Percentiles rank a stretch among this genome's conserved stretches.
Conservation (phyloP, 2,888 invertebrate species). For the Nomada flava region DNA sequence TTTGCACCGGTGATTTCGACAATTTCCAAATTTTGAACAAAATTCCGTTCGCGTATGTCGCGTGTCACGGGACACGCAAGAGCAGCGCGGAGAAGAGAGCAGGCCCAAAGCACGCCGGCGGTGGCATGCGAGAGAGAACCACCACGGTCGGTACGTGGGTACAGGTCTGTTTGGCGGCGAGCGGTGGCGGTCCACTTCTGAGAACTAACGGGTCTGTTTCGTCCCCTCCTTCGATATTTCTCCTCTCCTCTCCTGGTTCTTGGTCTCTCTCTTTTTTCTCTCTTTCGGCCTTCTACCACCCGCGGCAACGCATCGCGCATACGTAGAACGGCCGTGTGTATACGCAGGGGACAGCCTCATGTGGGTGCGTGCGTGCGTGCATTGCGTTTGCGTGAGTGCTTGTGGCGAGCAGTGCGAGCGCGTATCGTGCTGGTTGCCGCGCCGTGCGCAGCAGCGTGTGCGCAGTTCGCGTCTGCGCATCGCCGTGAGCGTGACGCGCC, state of each 20-base stretch:
- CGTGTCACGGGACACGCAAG: slow-evolving; percentile 46
- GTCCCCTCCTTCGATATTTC: slow-evolving; percentile 38
- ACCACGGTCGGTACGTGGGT: slow-evolving; percentile 72
- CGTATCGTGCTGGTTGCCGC: slow-evolving; percentile 57
- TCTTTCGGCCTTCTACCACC: slow-evolving; percentile 47
- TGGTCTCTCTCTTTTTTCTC: slow-evolving; percentile 14
- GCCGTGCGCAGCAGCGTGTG: slow-evolving; percentile 70
- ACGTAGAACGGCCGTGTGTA: slow-evolving; percentile 18
- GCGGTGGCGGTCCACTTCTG: slow-evolving; percentile 79
- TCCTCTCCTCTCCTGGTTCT: slow-evolving; percentile 21
- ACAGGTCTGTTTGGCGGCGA: slow-evolving; percentile 82
- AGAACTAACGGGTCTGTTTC: slow-evolving; percentile 82
- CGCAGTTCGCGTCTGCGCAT: slow-evolving; percentile 75
- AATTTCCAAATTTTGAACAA: slow-evolving; percentile 3
- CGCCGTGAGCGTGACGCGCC: slow-evolving; percentile 76
- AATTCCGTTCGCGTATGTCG: slow-evolving; percentile 37
- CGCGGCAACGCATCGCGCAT: slow-evolving; percentile 62
- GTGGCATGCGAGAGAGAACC: slow-evolving; percentile 58
- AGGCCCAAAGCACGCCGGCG: slow-evolving; percentile 42
- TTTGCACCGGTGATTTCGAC: not conserved
- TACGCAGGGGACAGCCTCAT: not conserved
- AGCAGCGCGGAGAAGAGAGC: slow-evolving; percentile 33
- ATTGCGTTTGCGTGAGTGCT: slow-evolving; percentile 64
- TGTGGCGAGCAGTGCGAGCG: slow-evolving; percentile 41
- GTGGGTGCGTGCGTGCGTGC: slow-evolving; percentile 50